Conservation (phyloP, 2,113 vertebrate species). For the Thermophis baileyi region DNA sequence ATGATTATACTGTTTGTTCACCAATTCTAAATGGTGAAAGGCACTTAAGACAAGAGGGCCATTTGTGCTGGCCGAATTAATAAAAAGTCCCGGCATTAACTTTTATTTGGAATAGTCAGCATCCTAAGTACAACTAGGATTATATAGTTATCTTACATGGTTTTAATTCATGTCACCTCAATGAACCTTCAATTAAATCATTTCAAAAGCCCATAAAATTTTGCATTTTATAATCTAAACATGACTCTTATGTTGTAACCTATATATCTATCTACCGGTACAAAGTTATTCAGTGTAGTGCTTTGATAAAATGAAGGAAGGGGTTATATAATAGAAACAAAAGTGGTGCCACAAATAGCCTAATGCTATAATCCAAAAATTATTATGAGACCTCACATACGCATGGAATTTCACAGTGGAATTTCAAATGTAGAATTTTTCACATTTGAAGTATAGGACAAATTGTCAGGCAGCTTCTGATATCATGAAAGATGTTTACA, state of each 20-base stretch:
- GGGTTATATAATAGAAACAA: neutral
- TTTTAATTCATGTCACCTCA: neutral
- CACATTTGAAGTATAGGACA: neutral
- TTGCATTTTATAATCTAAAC: neutral
- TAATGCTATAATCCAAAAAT: neutral
- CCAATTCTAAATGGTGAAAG: neutral
- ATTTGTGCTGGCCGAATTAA: neutral
- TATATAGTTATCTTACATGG: neutral
- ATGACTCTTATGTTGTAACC: neutral
- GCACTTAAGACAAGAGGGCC: neutral
- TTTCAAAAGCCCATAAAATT: neutral
- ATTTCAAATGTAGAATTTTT: neutral
- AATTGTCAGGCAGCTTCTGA: neutral
- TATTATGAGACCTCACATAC: neutral
- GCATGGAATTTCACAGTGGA: neutral
- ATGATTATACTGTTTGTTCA: neutral
- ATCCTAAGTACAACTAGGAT: neutral
- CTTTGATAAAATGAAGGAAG: too few species aligned
- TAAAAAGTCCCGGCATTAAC: neutral
- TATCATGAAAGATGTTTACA: neutral
- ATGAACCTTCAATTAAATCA: neutral
- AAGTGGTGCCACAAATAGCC: neutral
- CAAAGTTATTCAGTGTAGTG: neutral
- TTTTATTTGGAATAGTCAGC: neutral
- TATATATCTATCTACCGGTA: neutral